Evolutionary conservation across 2,888 invertebrate species (phyloP), one percentile per base, ranked within the genome.

Genomic region (Baccha elongata): DNA sequence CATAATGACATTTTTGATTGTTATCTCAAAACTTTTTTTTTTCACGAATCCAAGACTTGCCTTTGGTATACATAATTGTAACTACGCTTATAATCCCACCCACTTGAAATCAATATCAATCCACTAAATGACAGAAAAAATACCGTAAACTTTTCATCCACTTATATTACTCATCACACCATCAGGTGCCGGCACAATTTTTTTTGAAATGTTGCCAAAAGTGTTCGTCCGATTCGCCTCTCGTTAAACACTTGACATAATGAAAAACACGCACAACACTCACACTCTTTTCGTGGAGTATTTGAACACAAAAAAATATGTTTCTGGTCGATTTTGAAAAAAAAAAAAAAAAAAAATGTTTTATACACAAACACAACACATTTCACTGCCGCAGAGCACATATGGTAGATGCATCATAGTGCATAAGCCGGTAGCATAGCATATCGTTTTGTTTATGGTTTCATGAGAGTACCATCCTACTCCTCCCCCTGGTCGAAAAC

Each of bases 161-260:
- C 48, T 44, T 52, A 40, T 60, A 32, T 23, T 50, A 37, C 55
- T 58, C 55, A 58, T 48, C 53, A 64, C 62, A 64, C 23, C 72
- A 64, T 17, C 72, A 73, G 73, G 73, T 73, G 64, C 64, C 53
- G 13, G 26, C 11, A 50, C 21, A 13, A 11, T 2, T 55, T 37
- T 62, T 76, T 42, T 55, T 71, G 71, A 71, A 32, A 55, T 46
- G 53, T 64, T 62, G 76, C 71, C 76, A 76, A 60, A 29, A 64
- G 71, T 64, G 71, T 71, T 48, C 55, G 55, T 64, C 42, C 44
- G 21, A 19, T 53, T 53, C 48, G 55, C 48, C 69, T n/a, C 32
- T 46, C 29, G 60, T 60, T 35, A 19, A 55, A 64, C 76, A 76
- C 76, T 67, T 75, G 75, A 62, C 52, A 32, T 29, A 53, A 44